phyloP scores from a whole-genome alignment of 2,797 vertebrate genomes.

The Rhyacichthys aspro region DNA sequence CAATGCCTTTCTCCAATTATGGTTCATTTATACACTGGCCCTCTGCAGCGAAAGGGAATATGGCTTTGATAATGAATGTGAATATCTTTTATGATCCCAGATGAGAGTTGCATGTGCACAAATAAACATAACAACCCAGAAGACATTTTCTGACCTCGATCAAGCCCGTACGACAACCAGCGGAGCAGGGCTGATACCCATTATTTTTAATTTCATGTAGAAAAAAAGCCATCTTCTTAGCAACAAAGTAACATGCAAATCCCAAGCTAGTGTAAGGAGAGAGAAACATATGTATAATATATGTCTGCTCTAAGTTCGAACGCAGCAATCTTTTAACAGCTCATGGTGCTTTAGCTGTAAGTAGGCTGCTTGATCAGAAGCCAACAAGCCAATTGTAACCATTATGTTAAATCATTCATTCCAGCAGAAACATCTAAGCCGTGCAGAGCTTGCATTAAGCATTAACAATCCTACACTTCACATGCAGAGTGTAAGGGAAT shows the following conservation, averaged over 20 bases:
- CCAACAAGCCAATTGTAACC: constrained; percentile 26
- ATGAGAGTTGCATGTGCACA: background rate
- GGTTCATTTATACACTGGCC: background rate
- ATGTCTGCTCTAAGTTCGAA: constrained; percentile 5
- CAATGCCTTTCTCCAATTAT: too few relatives aligned
- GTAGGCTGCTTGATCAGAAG: constrained; percentile 23
- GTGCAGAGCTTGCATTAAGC: constrained; percentile 9
- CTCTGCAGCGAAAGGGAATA: background rate
- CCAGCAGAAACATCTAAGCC: constrained; percentile 14
- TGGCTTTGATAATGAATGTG: background rate
- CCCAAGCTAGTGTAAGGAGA: background rate
- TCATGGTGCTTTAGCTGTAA: constrained; percentile 28
- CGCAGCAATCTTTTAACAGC: constrained; percentile 6
- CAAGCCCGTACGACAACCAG: background rate
- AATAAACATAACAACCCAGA: constrained; percentile 8
- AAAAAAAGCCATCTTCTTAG: background rate
- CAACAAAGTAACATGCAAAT: background rate
- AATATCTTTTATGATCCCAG: too few relatives aligned
- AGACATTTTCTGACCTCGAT: constrained; percentile 4
- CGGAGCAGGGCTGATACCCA: background rate
- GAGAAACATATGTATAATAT: constrained; percentile 28
- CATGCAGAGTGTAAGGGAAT: constrained; percentile 17
- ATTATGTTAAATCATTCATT: constrained; percentile 44
- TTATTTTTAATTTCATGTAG: background rate
- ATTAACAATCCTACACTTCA: background rate